phyloP scores from a whole-genome alignment of 2,113 vertebrate genomes.

The Tragelaphus strepsiceros region DNA sequence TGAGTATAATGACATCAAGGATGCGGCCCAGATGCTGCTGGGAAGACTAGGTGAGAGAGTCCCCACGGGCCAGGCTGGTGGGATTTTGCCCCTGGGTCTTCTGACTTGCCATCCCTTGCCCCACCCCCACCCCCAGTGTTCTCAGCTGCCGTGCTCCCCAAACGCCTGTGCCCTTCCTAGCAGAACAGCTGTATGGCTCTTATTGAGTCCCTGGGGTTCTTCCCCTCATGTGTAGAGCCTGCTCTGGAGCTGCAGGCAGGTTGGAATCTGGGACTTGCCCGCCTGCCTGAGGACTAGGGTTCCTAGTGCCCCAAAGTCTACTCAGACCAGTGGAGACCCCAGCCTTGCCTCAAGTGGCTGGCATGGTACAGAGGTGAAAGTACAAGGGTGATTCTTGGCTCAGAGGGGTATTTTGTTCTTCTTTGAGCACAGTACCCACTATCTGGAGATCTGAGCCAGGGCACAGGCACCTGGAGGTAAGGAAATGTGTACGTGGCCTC shows the following conservation, averaged over 20 bases:
- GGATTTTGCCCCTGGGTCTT: background rate
- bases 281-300: background rate
- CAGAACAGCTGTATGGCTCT: background rate
- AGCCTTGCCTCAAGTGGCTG: background rate
- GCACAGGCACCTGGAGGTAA: background rate
- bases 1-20: conserved; percentile 97
- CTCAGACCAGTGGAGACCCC: background rate
- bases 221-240: background rate
- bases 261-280: background rate
- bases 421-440: background rate
- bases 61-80: background rate
- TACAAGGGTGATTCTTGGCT: background rate
- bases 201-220: background rate
- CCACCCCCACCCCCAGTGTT: background rate
- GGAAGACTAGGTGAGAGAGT: conserved; percentile 88
- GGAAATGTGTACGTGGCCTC: background rate
- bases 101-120: background rate
- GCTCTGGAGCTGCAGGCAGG: background rate
- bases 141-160: background rate
- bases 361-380: background rate
- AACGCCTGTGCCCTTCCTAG: background rate
- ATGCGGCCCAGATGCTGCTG: conserved; percentile 91
- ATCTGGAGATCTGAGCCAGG: background rate
- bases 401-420: background rate
- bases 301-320: background rate